Conservation (phyloP, 2,113 vertebrate genomes). For the Sisor rabdophorus region DNA sequence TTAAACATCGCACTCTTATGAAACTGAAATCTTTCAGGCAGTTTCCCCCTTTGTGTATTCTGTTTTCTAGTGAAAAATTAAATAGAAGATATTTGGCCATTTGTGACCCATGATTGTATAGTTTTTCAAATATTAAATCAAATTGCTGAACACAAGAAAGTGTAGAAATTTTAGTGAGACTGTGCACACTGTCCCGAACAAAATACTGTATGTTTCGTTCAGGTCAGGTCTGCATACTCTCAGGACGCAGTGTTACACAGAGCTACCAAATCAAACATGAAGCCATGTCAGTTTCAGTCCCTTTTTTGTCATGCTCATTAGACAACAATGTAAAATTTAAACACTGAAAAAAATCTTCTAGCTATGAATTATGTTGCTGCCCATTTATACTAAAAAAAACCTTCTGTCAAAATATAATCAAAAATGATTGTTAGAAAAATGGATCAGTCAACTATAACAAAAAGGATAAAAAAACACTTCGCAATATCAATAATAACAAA, state of each 20-base stretch:
- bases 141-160: slow-evolving; percentile 11
- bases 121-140: slow-evolving; percentile 20
- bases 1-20: not conserved
- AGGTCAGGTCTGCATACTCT: slow-evolving; percentile 40
- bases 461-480: too few relatives aligned
- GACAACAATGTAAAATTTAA: not conserved
- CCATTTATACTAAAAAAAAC: not conserved
- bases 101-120: slow-evolving; percentile 21
- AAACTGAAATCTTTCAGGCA: not conserved
- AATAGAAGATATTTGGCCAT: slow-evolving; percentile 26
- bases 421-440: not conserved
- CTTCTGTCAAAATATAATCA: not conserved
- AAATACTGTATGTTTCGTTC: slow-evolving; percentile 21
- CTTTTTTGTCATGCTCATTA: not conserved
- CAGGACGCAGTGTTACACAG: slow-evolving; percentile 13
- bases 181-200: slow-evolving; percentile 18
- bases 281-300: slow-evolving; percentile 20
- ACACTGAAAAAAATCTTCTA: not conserved
- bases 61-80: slow-evolving; percentile 15
- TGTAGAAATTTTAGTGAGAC: slow-evolving; percentile 15
- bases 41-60: not conserved
- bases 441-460: too few relatives aligned
- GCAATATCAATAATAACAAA: too few relatives aligned
- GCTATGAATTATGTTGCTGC: not conserved
- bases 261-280: slow-evolving; percentile 1